Evolutionary conservation across 2,888 invertebrate species (phyloP), one percentile per base, ranked within the genome.

Genomic region (Priocnemis perturbator): DNA sequence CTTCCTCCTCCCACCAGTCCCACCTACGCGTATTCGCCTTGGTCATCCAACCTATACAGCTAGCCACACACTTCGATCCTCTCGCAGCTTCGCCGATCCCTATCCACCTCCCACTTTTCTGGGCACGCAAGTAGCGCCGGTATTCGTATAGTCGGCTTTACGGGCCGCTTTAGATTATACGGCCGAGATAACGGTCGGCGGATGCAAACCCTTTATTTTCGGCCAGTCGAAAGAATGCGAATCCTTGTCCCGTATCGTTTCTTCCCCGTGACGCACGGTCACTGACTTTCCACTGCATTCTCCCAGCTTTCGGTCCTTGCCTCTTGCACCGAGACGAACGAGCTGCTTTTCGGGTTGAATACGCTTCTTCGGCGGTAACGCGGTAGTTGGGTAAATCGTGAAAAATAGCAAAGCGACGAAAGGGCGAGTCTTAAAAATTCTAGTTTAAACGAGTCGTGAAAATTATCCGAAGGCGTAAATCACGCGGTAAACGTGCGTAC

Each of bases 141-240:
- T 58, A 75, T 77, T 75, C 80, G 75, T 71, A 80, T 77, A 82
- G 79, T 81, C 78, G 79, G 75, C 83, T 86, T 85, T 84, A 85
- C 81, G 81, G 81, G 64, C 75, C 78, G 84, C 81, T 86, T 85
- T 83, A 86, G 87, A 85, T 87, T 84, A 86, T 84, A 83, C 81
- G 84, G 73, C 74, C 71, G 81, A 80, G 86, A 87, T 87, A 87
- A 85, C 80, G 65, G 68, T 63, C 60, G 67, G 44, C 56, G 69
- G 69, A 64, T 58, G 71, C 71, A 73, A 74, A 64, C 71, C 71
- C 72, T 78, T 76, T 78, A 78, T 78, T 78, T 74, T 76, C 73
- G 74, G 76, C 69, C 68, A 60, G 66, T 52, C 56, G 71, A 67
- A 73, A 69, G 70, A 62, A 78, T 59, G 73, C 73, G 78, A 78